phyloP scores from a whole-genome alignment of 2,888 invertebrate genomes.

The Amiota minor region DNA sequence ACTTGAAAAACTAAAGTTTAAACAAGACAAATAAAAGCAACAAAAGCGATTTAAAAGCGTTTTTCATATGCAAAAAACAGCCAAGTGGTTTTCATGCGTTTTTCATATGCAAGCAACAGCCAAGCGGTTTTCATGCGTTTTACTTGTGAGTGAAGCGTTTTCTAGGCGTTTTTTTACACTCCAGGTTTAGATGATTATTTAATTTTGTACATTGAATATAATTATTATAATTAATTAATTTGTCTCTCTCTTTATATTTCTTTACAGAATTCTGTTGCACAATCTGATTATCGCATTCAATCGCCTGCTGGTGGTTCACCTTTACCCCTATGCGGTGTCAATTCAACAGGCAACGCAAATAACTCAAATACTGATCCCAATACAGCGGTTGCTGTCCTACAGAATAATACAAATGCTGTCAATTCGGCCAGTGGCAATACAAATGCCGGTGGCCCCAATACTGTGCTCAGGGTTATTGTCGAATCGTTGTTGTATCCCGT shows the following conservation, averaged over 20 bases:
- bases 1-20: neutral
- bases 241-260: conserved; percentile 51
- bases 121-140: neutral
- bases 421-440: conserved; percentile 74
- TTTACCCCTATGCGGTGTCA: conserved; percentile 77
- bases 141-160: conserved; percentile 1
- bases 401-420: conserved; percentile 71
- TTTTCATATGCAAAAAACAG: no score
- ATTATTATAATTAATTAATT: conserved; percentile 11
- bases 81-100: no score
- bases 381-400: conserved; percentile 75
- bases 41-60: no score
- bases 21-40: no score
- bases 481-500: conserved; percentile 99
- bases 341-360: conserved; percentile 68
- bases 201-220: no score
- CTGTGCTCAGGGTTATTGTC: conserved; percentile 97
- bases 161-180: neutral
- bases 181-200: no score
- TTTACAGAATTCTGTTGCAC: conserved; percentile 88
- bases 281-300: conserved; percentile 82
- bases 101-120: no score
- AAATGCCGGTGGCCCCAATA: conserved; percentile 87
- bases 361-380: conserved; percentile 50
- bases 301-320: conserved; percentile 79